Evolutionary conservation across 2,888 invertebrate genomes (phyloP).

Genomic region (Digitonthophagus gazella): DNA sequence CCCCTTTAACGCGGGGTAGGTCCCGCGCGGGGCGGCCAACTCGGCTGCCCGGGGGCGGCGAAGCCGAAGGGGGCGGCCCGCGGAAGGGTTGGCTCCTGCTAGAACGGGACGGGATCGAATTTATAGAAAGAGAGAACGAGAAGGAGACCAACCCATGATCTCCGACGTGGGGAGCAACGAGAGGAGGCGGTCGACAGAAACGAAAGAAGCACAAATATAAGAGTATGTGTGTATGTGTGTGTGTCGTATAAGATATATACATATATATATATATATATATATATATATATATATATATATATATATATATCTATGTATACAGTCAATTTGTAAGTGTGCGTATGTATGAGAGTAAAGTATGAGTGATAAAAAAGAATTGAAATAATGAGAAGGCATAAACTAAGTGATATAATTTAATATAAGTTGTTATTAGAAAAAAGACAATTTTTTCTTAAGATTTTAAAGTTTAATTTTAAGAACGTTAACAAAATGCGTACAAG

Average conservation of each 20-base stretch:
- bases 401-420: too few relatives aligned
- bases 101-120: constrained; percentile 8
- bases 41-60: constrained; percentile 34
- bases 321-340: not conserved
- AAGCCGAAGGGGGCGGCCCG: constrained; percentile 32
- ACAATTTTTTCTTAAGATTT: too few relatives aligned
- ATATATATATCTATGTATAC: too few relatives aligned
- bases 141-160: constrained; percentile 32
- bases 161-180: constrained; percentile 10
- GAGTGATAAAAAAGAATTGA: not conserved
- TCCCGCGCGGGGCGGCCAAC: constrained; percentile 28
- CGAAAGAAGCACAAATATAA: constrained; percentile 11
- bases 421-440: too few relatives aligned
- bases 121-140: constrained; percentile 21
- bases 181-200: constrained; percentile 14
- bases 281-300: not conserved
- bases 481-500: not conserved
- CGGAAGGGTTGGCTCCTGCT: constrained; percentile 24
- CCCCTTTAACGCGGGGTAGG: constrained; percentile 38
- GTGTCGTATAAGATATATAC: not conserved
- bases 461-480: too few relatives aligned
- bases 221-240: not conserved
- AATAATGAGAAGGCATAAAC: too few relatives aligned
- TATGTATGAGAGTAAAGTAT: not conserved
- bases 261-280: not conserved